Evolutionary conservation across 2,888 invertebrate genomes (phyloP).

Genomic region (Atethmia centrago): DNA sequence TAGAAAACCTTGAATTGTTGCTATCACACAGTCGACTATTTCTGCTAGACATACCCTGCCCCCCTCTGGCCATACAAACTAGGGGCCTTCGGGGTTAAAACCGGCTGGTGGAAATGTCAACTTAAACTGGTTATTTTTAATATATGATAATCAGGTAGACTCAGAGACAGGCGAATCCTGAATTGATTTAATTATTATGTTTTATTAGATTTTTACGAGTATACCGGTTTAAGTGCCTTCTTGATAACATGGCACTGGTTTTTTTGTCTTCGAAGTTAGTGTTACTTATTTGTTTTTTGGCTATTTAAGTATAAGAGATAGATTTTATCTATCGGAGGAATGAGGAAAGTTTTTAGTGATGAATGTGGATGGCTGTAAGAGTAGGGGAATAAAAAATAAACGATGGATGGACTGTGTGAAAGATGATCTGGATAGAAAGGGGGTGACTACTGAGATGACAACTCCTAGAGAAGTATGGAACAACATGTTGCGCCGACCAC

Average conservation of each 20-base stretch:
- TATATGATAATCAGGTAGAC: conserved; percentile 77
- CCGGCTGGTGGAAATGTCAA: conserved; percentile 69
- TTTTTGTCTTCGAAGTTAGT: background rate
- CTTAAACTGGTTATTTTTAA: conserved; percentile 70
- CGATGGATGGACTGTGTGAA: too few species aligned
- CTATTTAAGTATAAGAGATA: background rate
- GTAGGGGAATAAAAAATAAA: too few species aligned
- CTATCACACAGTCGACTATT: conserved; percentile 60
- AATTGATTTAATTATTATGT: conserved; percentile 46
- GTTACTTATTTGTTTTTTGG: background rate
- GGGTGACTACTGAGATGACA: too few species aligned
- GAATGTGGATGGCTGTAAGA: too few species aligned
- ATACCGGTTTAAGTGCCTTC: background rate
- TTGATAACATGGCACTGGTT: conserved; percentile 10
- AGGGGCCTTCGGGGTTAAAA: conserved; percentile 46
- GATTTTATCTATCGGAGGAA: too few species aligned
- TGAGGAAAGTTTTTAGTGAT: too few species aligned
- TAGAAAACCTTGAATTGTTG: conserved; percentile 52
- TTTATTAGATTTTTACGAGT: conserved; percentile 28
- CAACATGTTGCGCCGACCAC: too few species aligned
- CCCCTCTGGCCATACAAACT: conserved; percentile 32
- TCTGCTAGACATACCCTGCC: conserved; percentile 49
- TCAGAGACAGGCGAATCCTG: conserved; percentile 66
- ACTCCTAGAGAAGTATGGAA: too few species aligned
- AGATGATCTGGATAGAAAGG: too few species aligned